A percentile compares a stretch with the other conserved stretches of the same genome.
phyloP scores from a whole-genome alignment of 92 coral and sea anemone species.

The Diadumene lineata region DNA sequence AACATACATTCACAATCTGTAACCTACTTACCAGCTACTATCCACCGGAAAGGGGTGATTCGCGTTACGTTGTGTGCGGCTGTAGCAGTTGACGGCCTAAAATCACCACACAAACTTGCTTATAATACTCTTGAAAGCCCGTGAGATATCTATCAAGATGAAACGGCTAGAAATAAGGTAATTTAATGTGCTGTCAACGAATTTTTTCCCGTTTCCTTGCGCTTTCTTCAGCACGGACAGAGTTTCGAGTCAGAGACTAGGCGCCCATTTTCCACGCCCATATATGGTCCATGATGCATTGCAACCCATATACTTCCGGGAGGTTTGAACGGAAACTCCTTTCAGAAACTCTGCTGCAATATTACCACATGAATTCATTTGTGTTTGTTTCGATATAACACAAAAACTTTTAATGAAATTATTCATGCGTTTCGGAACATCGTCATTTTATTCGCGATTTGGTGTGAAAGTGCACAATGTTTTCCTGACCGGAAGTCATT shows the following conservation, averaged over 20 bases:
- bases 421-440: neutral
- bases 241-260: conserved; percentile 30
- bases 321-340: conserved; percentile 40
- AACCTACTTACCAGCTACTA: conserved; percentile 35
- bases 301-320: conserved; percentile 47
- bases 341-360: conserved; percentile 39
- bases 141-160: neutral
- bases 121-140: conserved; percentile 18
- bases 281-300: conserved; percentile 30
- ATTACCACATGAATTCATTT: conserved; percentile 5
- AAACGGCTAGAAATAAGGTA: conserved; percentile 5
- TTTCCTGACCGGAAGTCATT: conserved; percentile 3
- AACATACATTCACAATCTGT: conserved; percentile 28
- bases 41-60: conserved; percentile 40
- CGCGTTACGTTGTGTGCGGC: conserved; percentile 24
- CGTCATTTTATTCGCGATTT: neutral
- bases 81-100: conserved; percentile 29
- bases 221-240: conserved; percentile 33
- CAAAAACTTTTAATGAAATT: neutral
- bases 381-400: conserved; percentile 26
- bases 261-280: conserved; percentile 56
- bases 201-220: conserved; percentile 3
- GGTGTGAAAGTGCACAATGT: neutral
- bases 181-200: conserved; percentile 9
- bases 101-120: conserved; percentile 20